Evolutionary conservation across 2,113 vertebrate species (phyloP).

Genomic region (Erpornis zantholeuca): DNA sequence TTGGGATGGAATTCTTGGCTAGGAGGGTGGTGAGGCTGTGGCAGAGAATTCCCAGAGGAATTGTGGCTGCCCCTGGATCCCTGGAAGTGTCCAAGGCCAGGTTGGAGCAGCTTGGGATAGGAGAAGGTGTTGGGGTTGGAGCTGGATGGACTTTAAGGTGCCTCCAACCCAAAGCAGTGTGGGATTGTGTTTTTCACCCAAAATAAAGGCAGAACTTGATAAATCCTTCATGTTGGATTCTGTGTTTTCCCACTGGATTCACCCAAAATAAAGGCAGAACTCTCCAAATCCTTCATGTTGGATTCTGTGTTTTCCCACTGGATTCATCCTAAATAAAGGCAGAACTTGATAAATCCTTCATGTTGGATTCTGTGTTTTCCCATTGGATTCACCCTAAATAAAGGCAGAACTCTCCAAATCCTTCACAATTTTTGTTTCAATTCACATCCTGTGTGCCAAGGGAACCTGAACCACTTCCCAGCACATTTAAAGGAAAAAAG

Average conservation of each 20-base stretch:
- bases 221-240: not conserved
- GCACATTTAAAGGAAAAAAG: not conserved
- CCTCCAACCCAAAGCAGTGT: not conserved
- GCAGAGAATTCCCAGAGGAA: not conserved
- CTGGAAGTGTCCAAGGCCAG: not conserved
- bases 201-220: too few species aligned
- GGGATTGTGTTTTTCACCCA: not conserved
- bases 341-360: not conserved
- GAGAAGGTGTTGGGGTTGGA: not conserved
- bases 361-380: too few species aligned
- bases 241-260: not conserved
- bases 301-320: too few species aligned
- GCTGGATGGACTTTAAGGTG: not conserved
- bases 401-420: not conserved
- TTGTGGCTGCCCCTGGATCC: not conserved
- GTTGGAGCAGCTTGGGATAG: not conserved
- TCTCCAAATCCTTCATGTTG: not conserved
- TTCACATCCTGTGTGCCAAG: not conserved
- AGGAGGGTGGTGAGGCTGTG: not conserved
- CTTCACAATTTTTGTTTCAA: not conserved
- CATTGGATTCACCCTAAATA: too few species aligned
- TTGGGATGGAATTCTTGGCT: not conserved
- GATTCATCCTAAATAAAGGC: not conserved
- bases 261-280: not conserved
- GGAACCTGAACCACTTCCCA: not conserved